These are phyloP conservation scores for Phlogophora meticulosa DNA, from an alignment of 2,888 invertebrate species.

Conservation along the genomic window DNA sequence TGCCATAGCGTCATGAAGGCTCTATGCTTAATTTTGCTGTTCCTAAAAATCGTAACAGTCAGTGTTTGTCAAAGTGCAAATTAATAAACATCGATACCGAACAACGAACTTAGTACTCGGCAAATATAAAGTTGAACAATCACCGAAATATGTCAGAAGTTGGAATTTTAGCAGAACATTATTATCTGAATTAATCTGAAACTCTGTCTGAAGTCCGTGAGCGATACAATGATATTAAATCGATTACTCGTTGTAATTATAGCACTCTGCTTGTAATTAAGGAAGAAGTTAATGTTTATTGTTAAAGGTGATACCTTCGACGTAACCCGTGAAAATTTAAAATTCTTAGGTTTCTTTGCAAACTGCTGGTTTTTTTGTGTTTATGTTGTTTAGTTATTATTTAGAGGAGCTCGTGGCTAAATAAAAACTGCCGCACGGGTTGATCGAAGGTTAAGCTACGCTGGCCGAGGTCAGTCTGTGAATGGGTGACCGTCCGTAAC, in stretches of 20 bases:
- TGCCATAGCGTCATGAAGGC: no score
- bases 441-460: no score
- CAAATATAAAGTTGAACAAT: slow-evolving; percentile 40
- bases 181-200: slow-evolving; percentile 45
- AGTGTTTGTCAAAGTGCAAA: slow-evolving; percentile 38
- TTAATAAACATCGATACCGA: slow-evolving; percentile 42
- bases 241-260: slow-evolving; percentile 14
- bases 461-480: no score
- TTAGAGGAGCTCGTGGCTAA: no score
- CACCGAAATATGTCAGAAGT: slow-evolving; percentile 30
- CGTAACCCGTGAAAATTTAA: no score
- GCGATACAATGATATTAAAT: slow-evolving; percentile 35
- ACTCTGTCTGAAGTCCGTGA: slow-evolving; percentile 20
- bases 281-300: background rate
- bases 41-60: background rate
- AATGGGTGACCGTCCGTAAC: no score
- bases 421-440: no score
- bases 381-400: no score
- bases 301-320: background rate
- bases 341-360: no score
- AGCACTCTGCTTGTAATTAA: slow-evolving; percentile 2
- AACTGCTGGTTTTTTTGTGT: no score
- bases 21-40: no score
- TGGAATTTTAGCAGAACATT: slow-evolving; percentile 32
- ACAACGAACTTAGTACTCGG: slow-evolving; percentile 41